Percentiles rank a stretch among this genome's conserved stretches.
phyloP scores from a whole-genome alignment of 2,888 invertebrate species.

The Caenorhabditis drosophilae region DNA sequence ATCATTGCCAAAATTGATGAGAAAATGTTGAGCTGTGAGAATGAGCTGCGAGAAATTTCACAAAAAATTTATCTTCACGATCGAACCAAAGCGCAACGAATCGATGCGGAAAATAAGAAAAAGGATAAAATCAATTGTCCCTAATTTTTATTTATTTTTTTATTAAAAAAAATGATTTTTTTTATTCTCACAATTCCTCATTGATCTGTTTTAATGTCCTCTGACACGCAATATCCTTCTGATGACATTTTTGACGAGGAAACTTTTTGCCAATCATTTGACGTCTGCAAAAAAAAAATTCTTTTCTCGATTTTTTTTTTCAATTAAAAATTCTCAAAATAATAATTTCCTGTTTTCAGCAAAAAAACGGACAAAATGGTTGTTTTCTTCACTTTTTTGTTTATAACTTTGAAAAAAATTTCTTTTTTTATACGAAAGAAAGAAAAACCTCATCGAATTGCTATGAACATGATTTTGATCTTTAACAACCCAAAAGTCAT shows the following conservation, averaged over 20 bases:
- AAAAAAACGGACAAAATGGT: background rate
- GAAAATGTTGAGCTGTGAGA: too few relatives aligned
- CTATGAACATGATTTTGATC: conserved; percentile 37
- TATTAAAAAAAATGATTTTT: too few relatives aligned
- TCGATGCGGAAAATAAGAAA: too few relatives aligned
- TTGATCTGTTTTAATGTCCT: conserved; percentile 37
- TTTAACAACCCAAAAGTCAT: conserved; percentile 67
- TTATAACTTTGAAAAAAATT: background rate
- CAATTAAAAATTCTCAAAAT: too few relatives aligned
- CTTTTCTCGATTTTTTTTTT: too few relatives aligned
- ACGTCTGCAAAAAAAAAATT: conserved; percentile 19
- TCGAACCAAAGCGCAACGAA: too few relatives aligned
- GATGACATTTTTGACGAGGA: conserved; percentile 35
- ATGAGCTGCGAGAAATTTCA: too few relatives aligned
- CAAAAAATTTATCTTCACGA: too few relatives aligned
- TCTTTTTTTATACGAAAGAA: background rate
- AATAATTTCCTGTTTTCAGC: too few relatives aligned
- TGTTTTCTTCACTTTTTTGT: background rate
- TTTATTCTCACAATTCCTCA: conserved; percentile 40
- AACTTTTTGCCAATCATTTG: conserved; percentile 19
- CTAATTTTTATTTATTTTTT: too few relatives aligned
- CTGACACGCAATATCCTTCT: conserved; percentile 36
- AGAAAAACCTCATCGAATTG: conserved; percentile 15
- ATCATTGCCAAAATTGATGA: too few relatives aligned
- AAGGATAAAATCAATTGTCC: too few relatives aligned